Evolutionary conservation across 2,113 vertebrate genomes (phyloP).

Genomic region (Candoia aspera): DNA sequence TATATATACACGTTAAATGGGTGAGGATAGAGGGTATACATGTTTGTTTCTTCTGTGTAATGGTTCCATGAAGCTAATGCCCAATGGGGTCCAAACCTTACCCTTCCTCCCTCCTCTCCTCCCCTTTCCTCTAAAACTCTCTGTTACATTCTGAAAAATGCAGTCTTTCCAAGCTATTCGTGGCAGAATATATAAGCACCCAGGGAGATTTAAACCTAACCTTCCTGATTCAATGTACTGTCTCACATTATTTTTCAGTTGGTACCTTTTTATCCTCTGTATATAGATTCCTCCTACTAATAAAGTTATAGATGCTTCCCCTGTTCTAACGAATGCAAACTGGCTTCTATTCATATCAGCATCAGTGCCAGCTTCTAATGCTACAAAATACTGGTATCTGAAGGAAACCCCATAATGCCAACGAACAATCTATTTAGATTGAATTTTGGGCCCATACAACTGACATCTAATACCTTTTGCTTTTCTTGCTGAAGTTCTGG

Average conservation of each 20-base stretch:
- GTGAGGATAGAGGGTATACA: neutral
- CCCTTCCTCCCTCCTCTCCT: neutral
- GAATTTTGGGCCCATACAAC: neutral
- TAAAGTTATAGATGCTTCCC: neutral
- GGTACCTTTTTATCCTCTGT: neutral
- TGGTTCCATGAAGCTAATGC: neutral
- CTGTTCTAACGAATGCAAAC: neutral
- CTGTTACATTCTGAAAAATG: neutral
- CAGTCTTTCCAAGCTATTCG: neutral
- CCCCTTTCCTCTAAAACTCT: neutral
- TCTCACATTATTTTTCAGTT: neutral
- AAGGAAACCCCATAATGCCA: neutral
- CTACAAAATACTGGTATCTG: neutral
- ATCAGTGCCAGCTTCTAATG: neutral
- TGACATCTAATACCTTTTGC: neutral
- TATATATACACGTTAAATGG: neutral
- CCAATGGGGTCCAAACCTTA: neutral
- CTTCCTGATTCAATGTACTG: neutral
- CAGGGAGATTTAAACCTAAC: neutral
- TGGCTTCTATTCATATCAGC: neutral
- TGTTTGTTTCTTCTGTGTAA: neutral
- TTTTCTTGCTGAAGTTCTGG: neutral
- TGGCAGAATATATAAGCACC: neutral
- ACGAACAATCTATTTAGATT: neutral
- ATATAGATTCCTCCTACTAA: neutral